Conservation (phyloP, 2,113 vertebrate species). For the Cyanoliseus patagonus region DNA sequence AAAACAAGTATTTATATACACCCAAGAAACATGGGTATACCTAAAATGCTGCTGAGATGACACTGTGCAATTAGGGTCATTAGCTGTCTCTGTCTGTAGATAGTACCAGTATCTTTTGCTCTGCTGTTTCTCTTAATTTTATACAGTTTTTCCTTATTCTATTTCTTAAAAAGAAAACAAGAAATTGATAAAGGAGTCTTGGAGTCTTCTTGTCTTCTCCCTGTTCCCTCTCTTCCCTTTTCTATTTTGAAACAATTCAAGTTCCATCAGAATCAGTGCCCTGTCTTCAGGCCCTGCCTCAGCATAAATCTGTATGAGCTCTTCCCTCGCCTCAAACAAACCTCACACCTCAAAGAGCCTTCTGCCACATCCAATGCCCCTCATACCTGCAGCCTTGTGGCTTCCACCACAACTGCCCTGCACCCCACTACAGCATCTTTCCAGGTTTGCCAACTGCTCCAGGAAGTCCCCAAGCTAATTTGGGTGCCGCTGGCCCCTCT, state of each 20-base stretch:
- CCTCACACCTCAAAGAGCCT: neutral
- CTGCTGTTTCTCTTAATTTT: neutral
- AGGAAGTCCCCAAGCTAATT: neutral
- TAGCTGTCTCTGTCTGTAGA: neutral
- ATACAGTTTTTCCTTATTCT: neutral
- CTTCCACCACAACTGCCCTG: neutral
- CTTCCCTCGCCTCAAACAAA: neutral
- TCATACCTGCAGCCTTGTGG: accelerated
- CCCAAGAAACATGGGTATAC: neutral
- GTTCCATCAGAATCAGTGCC: neutral
- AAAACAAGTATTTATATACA: neutral
- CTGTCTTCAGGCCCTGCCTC: neutral
- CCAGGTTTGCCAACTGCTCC: too few relatives aligned
- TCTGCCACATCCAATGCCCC: accelerated
- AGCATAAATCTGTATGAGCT: neutral
- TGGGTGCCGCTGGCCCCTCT: neutral
- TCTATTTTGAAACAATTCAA: neutral
- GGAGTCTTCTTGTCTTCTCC: neutral
- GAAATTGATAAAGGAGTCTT: neutral
- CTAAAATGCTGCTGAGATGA: neutral
- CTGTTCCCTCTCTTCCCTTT: neutral
- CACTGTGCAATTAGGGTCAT: neutral
- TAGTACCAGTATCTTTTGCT: neutral
- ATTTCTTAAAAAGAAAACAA: neutral
- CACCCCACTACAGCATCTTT: too few relatives aligned